Base-by-base conservation (phyloP, 2,888 invertebrate genomes). In the Choristoneura rosaceana region DNA sequence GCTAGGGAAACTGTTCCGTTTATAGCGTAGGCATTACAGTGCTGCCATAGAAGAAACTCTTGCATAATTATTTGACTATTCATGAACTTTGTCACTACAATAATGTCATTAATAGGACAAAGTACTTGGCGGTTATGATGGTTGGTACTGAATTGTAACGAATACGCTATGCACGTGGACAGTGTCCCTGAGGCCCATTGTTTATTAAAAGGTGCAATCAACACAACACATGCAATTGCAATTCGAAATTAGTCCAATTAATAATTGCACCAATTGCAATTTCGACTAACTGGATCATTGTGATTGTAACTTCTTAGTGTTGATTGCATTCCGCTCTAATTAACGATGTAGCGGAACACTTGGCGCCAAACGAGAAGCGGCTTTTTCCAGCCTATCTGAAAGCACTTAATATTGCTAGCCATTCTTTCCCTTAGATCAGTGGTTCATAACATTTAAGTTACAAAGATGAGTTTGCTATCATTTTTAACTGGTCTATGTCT, bases 141-240 rank as follows among this genome's bases (percentile, higher is more conserved):
- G 14, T 14, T 14, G 43, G 14, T 45, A 14, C 14, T 45, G 45
- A 5, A n/a, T n/a, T 14, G 5, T 47, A 38, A n/a, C 47, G n/a
- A n/a, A 47, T 43, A 10, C 47, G n/a, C 47, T 47, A 47, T n/a
- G 47, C n/a, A 47, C n/a, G n/a, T n/a, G 47, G n/a, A 47, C 47
- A n/a, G 47, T n/a, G 14, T 47, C n/a, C 47, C 47, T 47, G 5
- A n/a, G n/a, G 14, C 47, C 47, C 14, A 47, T 47, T n/a, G 1
- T n/a, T 47, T n/a, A 4, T 47, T n/a, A 47, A 47, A n/a, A 5
- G 5, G 47, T 47, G 47, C 7, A 5, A 47, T 47, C 47, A 4
- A 47, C n/a, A 47, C n/a, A 4, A 7, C n/a, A 47, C 10, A 9
- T 43, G 43, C 43, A 43, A 43, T n/a, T n/a, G n/a, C n/a, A n/a